Conservation (phyloP, 2,888 invertebrate species). For the Tenthredo distinguenda region DNA sequence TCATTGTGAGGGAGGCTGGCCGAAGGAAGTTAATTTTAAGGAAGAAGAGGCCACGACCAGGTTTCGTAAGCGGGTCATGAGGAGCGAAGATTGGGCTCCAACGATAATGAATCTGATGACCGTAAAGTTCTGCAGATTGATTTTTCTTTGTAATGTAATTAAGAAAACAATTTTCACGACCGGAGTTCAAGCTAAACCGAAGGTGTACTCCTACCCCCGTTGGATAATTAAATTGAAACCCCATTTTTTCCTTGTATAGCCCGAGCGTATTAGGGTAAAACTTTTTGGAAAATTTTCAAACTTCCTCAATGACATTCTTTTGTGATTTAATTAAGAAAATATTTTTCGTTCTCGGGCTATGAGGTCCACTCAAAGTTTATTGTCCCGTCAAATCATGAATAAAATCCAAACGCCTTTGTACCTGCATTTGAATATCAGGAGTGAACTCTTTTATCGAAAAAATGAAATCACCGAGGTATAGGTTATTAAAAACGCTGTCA, state of each 20-base stretch:
- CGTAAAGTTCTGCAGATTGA: conserved; percentile 38
- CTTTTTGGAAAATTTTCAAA: conserved; percentile 1
- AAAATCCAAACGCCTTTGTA: neutral
- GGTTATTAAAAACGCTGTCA: neutral
- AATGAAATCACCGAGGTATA: neutral
- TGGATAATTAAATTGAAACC: conserved; percentile 11
- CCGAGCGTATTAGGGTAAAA: neutral
- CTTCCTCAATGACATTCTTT: neutral
- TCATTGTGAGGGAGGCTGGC: conserved; percentile 97
- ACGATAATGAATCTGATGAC: conserved; percentile 80
- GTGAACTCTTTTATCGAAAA: neutral
- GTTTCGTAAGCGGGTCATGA: conserved; percentile 86
- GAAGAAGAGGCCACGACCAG: conserved; percentile 89
- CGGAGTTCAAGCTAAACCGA: neutral
- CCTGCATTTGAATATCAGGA: neutral
- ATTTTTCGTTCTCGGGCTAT: neutral
- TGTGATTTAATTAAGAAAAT: neutral
- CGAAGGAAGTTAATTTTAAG: conserved; percentile 92
- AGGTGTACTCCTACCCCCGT: neutral
- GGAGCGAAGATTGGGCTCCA: conserved; percentile 85
- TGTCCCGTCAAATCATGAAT: neutral
- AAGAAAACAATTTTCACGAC: conserved; percentile 1
- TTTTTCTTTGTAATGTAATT: conserved; percentile 5
- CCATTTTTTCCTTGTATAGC: neutral
- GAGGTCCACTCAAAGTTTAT: conserved; percentile 1